phyloP scores from a whole-genome alignment of 2,888 invertebrate species.

The Antheraea assamensis region DNA sequence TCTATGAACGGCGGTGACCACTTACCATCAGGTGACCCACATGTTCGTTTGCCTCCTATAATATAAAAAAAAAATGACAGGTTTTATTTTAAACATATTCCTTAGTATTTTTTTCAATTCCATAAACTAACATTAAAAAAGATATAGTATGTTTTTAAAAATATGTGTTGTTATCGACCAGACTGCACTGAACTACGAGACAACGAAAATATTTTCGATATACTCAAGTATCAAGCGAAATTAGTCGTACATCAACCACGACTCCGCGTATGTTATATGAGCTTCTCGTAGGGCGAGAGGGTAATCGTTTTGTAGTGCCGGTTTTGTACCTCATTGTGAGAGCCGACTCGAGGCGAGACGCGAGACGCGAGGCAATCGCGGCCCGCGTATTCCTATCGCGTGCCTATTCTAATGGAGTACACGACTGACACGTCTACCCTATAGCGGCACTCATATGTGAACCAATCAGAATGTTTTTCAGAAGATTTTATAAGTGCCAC shows the following conservation, averaged over 20 bases:
- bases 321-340: slow-evolving; percentile 69
- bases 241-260: slow-evolving; percentile 28
- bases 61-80: too few species aligned
- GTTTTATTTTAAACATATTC: too few species aligned
- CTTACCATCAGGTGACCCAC: too few species aligned
- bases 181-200: too few species aligned
- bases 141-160: too few species aligned
- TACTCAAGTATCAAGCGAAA: slow-evolving; percentile 43
- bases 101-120: too few species aligned
- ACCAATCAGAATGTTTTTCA: slow-evolving; percentile 53
- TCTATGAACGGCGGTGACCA: too few species aligned
- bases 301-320: slow-evolving; percentile 75
- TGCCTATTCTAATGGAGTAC: slow-evolving; percentile 68
- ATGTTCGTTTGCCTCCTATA: too few species aligned
- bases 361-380: slow-evolving; percentile 42
- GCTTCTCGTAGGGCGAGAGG: slow-evolving; percentile 61
- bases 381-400: slow-evolving; percentile 65
- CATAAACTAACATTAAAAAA: too few species aligned
- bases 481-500: slow-evolving; percentile 15
- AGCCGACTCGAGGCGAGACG: slow-evolving; percentile 48
- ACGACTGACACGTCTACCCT: slow-evolving; percentile 54
- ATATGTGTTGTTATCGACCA: too few species aligned
- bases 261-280: slow-evolving; percentile 48
- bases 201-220: too few species aligned
- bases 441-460: slow-evolving; percentile 43